Percentiles rank a stretch among this genome's conserved stretches.
These are phyloP conservation scores for Sisyra nigra DNA, from an alignment of 2,888 invertebrate species.

Conservation along the genomic window DNA sequence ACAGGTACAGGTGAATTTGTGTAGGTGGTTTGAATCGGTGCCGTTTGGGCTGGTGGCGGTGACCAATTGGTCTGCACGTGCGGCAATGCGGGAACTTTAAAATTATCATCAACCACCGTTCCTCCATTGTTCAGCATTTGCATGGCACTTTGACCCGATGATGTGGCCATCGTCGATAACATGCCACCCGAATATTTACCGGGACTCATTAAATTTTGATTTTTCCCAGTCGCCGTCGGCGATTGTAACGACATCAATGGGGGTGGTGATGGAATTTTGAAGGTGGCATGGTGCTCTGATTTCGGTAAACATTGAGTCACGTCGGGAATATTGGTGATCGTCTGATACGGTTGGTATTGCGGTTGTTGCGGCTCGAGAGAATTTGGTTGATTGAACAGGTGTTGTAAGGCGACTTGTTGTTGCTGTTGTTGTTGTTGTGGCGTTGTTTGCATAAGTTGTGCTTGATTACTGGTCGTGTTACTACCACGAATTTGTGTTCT, in stretches of 20 bases:
- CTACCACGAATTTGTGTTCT: constrained; percentile 17
- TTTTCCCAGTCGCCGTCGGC: too few species aligned
- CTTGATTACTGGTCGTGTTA: constrained; percentile 15
- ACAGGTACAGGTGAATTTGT: constrained; percentile 2
- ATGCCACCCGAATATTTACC: neutral
- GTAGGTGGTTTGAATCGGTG: neutral
- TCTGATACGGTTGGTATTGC: constrained; percentile 12
- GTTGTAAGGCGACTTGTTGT: constrained; percentile 15
- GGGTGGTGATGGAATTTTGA: constrained; percentile 34
- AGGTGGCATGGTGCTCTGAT: constrained; percentile 18
- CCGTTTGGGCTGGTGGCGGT: constrained; percentile 1
- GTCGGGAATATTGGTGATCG: constrained; percentile 12
- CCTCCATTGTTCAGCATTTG: neutral
- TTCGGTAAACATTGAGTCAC: constrained; percentile 16
- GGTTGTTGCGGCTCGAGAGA: constrained; percentile 14
- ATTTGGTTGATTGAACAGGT: constrained; percentile 13
- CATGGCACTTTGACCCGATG: neutral
- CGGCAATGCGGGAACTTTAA: constrained; percentile 6
- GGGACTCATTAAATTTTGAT: neutral
- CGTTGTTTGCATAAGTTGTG: constrained; percentile 18
- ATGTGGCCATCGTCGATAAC: neutral
- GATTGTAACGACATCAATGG: constrained; percentile 11
- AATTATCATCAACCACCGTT: constrained; percentile 1
- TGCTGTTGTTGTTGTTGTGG: constrained; percentile 15
- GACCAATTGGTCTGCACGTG: constrained; percentile 4